Evolutionary conservation across 2,888 invertebrate genomes (phyloP).

Genomic region (Archips xylosteana): DNA sequence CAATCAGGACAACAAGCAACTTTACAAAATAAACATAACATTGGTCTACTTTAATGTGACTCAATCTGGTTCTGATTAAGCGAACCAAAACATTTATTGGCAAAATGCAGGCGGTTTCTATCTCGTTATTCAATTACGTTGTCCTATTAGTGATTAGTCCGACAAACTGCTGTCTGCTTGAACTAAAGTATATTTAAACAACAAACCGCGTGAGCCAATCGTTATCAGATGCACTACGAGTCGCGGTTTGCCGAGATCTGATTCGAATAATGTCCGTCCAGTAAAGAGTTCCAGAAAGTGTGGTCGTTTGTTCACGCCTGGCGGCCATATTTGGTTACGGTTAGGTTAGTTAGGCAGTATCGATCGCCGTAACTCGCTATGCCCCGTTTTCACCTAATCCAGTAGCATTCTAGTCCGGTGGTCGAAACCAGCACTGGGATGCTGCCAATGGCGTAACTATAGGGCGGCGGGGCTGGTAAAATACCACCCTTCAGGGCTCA

Average conservation of each 20-base stretch:
- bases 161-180: background rate
- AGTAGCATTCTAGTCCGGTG: too few relatives aligned
- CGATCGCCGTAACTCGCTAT: slow-evolving; percentile 52
- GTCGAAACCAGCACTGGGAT: too few relatives aligned
- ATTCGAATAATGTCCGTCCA: background rate
- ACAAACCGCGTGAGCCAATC: background rate
- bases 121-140: background rate
- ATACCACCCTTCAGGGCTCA: too few relatives aligned
- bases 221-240: background rate
- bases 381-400: too few relatives aligned
- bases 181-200: background rate
- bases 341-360: slow-evolving; percentile 51
- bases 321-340: slow-evolving; percentile 52
- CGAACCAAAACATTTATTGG: background rate
- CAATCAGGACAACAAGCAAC: too few relatives aligned
- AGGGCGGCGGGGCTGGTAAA: too few relatives aligned
- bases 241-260: background rate
- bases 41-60: background rate
- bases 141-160: background rate
- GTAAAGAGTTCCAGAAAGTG: background rate
- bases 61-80: background rate
- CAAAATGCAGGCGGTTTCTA: background rate
- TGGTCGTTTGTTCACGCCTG: slow-evolving; percentile 38
- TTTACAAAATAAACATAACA: too few relatives aligned
- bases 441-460: too few relatives aligned